A percentile compares a stretch with the other conserved stretches of the same genome.
These are phyloP conservation scores for Eutolmus rufibarbis DNA, from an alignment of 2,888 invertebrate genomes.

Conservation along the genomic window DNA sequence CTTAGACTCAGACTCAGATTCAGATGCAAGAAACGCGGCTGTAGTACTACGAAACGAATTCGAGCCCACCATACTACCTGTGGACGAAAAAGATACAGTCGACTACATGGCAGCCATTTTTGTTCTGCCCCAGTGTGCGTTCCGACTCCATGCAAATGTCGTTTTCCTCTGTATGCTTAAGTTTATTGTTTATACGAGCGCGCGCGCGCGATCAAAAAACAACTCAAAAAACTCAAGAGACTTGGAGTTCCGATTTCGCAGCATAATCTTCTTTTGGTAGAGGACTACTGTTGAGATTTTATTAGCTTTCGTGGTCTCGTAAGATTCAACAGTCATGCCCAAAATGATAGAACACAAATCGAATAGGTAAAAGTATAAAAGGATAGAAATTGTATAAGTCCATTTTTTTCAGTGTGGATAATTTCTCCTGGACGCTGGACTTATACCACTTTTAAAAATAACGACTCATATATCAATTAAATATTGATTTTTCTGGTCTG, in stretches of 20 bases:
- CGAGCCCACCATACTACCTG: not conserved
- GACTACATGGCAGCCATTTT: constrained; percentile 22
- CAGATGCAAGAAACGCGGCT: not conserved
- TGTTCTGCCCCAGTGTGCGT: not conserved
- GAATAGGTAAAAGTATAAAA: not conserved
- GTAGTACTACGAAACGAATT: not conserved
- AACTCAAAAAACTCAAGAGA: constrained; percentile 2
- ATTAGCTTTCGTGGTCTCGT: constrained; percentile 2
- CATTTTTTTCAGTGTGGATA: no score
- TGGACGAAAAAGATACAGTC: not conserved
- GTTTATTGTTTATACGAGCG: constrained; percentile 11
- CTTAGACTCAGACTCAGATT: not conserved
- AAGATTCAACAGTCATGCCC: not conserved
- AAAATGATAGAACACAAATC: not conserved
- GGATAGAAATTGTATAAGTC: no score
- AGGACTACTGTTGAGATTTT: not conserved
- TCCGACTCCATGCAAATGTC: not conserved
- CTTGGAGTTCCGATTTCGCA: constrained; percentile 29
- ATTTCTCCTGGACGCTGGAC: no score
- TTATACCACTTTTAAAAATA: no score
- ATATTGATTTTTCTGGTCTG: no score
- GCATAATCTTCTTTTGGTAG: not conserved
- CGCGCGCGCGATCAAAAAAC: not conserved
- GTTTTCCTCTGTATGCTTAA: not conserved
- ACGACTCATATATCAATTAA: no score